Conservation (phyloP, 2,113 vertebrate genomes). For the Aix galericulata region DNA sequence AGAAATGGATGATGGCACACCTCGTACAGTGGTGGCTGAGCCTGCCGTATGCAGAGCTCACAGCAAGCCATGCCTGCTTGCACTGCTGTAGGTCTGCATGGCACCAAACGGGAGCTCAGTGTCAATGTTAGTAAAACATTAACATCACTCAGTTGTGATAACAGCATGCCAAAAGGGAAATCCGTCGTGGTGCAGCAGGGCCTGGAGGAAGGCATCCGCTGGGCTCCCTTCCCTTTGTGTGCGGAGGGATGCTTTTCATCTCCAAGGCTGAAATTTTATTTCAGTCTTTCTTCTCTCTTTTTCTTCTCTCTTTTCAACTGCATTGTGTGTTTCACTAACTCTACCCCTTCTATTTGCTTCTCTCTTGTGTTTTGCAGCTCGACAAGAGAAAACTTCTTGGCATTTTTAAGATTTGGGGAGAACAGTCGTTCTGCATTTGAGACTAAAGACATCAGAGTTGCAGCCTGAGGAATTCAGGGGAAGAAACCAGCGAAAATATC, state of each 20-base stretch:
- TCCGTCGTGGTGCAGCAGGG: neutral
- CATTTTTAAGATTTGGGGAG: neutral
- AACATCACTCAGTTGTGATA: neutral
- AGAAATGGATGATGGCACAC: neutral
- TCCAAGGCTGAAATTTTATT: neutral
- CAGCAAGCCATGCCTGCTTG: neutral
- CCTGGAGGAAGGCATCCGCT: accelerated
- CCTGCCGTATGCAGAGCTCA: neutral
- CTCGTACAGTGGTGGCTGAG: neutral
- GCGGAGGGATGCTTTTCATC: neutral
- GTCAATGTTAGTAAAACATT: slow-evolving; percentile 5
- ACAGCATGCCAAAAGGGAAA: neutral
- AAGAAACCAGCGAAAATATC: neutral
- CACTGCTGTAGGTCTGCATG: neutral
- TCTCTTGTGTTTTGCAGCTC: neutral
- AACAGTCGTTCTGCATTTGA: neutral
- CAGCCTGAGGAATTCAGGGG: neutral
- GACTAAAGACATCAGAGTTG: neutral
- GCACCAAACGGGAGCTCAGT: accelerated
- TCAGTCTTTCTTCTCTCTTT: neutral
- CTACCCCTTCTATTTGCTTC: neutral
- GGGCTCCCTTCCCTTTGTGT: neutral
- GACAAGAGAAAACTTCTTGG: neutral
- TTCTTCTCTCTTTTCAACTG: neutral
- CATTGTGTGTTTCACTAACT: neutral